Base-by-base conservation (phyloP, 2,797 vertebrate species). In the Arrhamphus sclerolepis region DNA sequence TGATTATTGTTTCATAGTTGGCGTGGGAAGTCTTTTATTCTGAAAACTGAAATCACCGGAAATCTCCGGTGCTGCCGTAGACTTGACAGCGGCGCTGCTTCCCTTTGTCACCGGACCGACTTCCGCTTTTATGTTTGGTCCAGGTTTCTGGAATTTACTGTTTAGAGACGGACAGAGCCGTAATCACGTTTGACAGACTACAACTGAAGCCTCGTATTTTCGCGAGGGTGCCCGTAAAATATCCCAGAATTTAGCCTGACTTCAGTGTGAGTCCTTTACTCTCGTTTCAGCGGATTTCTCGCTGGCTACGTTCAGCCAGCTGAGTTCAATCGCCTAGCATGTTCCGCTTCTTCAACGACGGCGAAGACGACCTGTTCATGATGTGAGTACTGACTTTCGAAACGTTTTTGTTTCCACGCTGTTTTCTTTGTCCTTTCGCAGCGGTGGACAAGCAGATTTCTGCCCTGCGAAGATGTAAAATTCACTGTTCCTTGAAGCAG, bases 311-410 rank as follows among this genome's bases (percentile, higher is more conserved):
- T 76, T 75, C 75, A 87, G 87, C 90, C 89, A 90, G 89, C 89
- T 89, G 85, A 89, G 72, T 82, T 78, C 72, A 83, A 83, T 50
- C 82, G 69, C 66, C 80, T 70, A 89, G 77, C 81, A 94, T 94
- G 93, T 94, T 93, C 86, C 93, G 93, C 28, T 94, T 86, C 86
- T 80, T 93, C 76, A 92, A 89, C 82, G 93, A 94, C 87, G 90
- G 91, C 43, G 93, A 94, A 70, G 93, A 94, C 76, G 93, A 83
- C 75, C 93, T 92, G n/a, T 94, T 75, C 66, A 91, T 94, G 89
- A 92, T 94, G 93, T 94, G 64, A 93, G 93, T 93, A 71, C 54
- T 40, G n/a, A n/a, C 24, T 53, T 58, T 52, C 24, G 16, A 18
- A 17, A 1, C 1, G 10, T 26, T 14, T 54, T 4, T 28, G 17